Base-by-base conservation (phyloP, 2,113 vertebrate genomes). In the Notiomystis cincta region DNA sequence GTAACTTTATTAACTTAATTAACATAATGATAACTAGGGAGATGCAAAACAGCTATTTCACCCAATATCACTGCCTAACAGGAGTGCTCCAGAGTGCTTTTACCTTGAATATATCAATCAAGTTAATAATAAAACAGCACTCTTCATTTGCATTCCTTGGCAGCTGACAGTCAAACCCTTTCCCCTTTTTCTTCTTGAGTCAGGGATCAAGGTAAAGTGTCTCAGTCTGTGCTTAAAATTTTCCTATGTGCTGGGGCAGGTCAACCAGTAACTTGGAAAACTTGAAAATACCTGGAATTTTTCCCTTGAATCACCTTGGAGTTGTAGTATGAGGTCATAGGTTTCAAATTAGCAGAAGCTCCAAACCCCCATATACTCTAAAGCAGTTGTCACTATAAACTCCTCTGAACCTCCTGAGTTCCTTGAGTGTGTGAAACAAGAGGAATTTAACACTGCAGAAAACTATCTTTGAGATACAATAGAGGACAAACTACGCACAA, bases 1-100 rank as follows among this genome's bases (percentile, higher is more conserved):
- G 44, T 53, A 96, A 91, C 7, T 87, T 96, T 95, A 93, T 96
- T 93, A 92, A 73, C 47, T 60, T 85, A 86, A 96, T 97, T 97
- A 95, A 78, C 95, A 92, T 97, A 90, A 83, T 27, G 75, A 81
- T 86, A 95, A 87, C 77, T 71, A 51, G 30, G 21, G 75, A 95
- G 19, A 93, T 87, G 67, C 69, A 90, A 94, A 96, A n/a, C 42
- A 93, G 53, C 35, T 78, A 54, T 79, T 95, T 87, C 62, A 80
- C 64, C 65, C 57, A 93, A 38, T 89, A 94, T 91, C 83, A 77
- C 70, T 78, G 20, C 51, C 40, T 70, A 89, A 73, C 54, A 89
- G 83, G 35, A 91, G 24, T 58, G 61, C 65, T 94, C 60, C 28
- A 73, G 64, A 80, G 72, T 87, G 30, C 35, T 94, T 93, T 93